Base-by-base conservation (phyloP, 2,888 invertebrate genomes). In the Glyphotaelius pellucidus region DNA sequence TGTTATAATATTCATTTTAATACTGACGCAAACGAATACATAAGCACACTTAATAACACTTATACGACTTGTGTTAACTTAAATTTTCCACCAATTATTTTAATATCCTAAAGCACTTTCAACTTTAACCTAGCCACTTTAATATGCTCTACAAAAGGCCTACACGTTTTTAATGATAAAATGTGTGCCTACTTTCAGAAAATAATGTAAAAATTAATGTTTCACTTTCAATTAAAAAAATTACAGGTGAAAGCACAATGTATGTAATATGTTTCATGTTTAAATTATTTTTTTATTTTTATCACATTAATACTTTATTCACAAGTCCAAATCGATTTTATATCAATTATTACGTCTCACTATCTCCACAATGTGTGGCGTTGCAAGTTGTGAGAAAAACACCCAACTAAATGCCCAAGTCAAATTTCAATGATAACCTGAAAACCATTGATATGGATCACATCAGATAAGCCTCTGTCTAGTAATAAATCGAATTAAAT, bases 351-450 rank as follows among this genome's bases (percentile, higher is more conserved):
- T 67, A 67, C 25, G 52, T 67, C 25, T 67, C 25, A n/a, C 67
- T n/a, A 67, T 67, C 67, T 67, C 67, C 67, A 25, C 52, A 19
- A 19, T 7, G 52, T 52, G 52, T 15, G 4, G 52, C 52, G 25
- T 9, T 25, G 9, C 67, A 67, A 67, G 25, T 67, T n/a, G 11
- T 67, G 7, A n/a, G n/a, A 67, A 67, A 67, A n/a, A n/a, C 67
- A 67, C 67, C 67, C n/a, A 67, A 67, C 25, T 67, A 67, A 67
- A 67, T 67, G 5, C 67, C 19, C 5, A 67, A 67, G 67, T 67
- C 67, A 67, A 67, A 67, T 67, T 67, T 67, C 67, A 67, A 67
- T 67, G 67, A 67, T 67, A 67, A 67, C 67, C 67, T 67, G 67
- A 25, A 67, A 67, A 67, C 67, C 67, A 67, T 25, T 25, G 67